Percentiles rank a stretch among this genome's conserved stretches.
Conservation (phyloP, 2,797 vertebrate species). For the Periophthalmus magnuspinnatus region DNA sequence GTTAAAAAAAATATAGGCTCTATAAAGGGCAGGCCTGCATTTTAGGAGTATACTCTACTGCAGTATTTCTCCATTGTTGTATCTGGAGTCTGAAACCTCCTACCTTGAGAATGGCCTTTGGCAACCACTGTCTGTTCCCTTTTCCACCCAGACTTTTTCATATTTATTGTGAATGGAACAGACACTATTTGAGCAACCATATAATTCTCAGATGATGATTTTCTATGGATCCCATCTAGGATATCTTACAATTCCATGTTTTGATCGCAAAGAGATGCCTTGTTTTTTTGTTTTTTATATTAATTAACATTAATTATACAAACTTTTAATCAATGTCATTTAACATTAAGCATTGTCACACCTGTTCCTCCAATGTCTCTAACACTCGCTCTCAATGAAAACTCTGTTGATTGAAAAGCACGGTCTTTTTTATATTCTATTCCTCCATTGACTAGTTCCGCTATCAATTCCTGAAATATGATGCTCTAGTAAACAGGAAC, state of each 20-base stretch:
- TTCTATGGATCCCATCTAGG: background rate
- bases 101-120: background rate
- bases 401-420: no score
- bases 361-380: no score
- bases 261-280: background rate
- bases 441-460: constrained; percentile 35
- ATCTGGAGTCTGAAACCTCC: background rate
- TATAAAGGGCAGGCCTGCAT: background rate
- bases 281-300: no score
- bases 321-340: no score
- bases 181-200: background rate
- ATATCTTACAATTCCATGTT: background rate
- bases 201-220: background rate
- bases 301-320: no score
- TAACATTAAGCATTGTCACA: no score
- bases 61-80: background rate
- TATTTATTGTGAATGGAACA: background rate
- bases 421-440: background rate
- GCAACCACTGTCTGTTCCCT: background rate
- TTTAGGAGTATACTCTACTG: background rate
- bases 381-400: no score
- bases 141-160: background rate
- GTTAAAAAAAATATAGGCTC: no score
- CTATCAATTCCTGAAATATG: constrained; percentile 30
- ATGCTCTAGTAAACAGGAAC: background rate